phyloP scores from a whole-genome alignment of 1,140 invertebrate species.

The Drosophila nigromelanica region DNA sequence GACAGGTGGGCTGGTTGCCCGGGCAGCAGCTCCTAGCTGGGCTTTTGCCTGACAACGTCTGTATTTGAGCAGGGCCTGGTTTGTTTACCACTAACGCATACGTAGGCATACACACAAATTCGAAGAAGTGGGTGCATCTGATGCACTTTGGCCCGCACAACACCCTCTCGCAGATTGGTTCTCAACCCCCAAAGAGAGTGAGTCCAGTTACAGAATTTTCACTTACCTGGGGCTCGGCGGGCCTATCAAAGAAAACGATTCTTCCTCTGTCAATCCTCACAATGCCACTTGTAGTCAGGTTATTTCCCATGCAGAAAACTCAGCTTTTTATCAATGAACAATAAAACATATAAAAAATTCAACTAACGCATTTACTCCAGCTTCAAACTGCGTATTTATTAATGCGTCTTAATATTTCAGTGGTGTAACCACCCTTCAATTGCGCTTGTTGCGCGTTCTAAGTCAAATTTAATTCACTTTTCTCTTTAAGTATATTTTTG shows the following conservation, averaged over 20 bases:
- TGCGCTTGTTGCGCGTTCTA: background rate
- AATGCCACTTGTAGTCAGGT: conserved; percentile 40
- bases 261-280: conserved; percentile 50
- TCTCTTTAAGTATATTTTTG: too few relatives aligned
- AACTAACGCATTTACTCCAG: background rate
- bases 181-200: background rate
- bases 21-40: conserved; percentile 3
- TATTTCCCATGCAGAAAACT: conserved; percentile 62
- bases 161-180: conserved; percentile 3
- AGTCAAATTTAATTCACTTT: background rate
- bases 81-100: background rate
- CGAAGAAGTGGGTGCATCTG: background rate
- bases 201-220: conserved; percentile 12
- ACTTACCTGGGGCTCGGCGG: conserved; percentile 50
- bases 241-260: conserved; percentile 47
- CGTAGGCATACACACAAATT: background rate
- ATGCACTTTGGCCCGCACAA: conserved; percentile 11
- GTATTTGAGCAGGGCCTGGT: background rate
- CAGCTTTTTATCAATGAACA: background rate
- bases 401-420: background rate
- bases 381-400: conserved; percentile 17
- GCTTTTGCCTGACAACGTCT: background rate
- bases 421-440: background rate
- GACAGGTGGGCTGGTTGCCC: conserved; percentile 7
- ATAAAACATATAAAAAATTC: conserved; percentile 9